These are phyloP conservation scores for Ardeotis arabs DNA, from an alignment of 2,113 vertebrate genomes.

Conservation along the genomic window DNA sequence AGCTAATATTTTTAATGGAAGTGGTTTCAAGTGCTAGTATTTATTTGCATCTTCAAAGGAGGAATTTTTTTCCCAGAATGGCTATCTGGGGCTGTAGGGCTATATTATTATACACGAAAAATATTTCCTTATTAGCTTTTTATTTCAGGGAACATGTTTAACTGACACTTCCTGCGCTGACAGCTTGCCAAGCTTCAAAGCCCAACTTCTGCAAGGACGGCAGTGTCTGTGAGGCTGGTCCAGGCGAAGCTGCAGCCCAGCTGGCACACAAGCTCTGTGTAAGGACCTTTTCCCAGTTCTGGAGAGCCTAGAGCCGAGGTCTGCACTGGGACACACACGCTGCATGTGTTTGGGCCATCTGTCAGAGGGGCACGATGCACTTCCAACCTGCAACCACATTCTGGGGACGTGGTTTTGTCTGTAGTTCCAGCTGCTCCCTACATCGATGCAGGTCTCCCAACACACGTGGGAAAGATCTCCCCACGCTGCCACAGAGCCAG, in stretches of 20 bases:
- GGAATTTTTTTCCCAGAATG: background rate
- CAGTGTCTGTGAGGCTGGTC: background rate
- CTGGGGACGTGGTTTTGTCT: background rate
- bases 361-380: background rate
- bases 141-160: background rate
- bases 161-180: background rate
- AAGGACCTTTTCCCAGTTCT: background rate
- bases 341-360: rapidly evolving
- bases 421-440: background rate
- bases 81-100: background rate
- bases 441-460: background rate
- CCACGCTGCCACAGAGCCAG: background rate
- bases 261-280: background rate
- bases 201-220: background rate
- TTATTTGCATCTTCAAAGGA: slow-evolving; percentile 50
- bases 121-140: background rate
- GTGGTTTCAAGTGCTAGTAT: background rate
- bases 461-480: background rate
- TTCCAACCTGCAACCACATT: background rate
- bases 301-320: background rate
- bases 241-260: background rate
- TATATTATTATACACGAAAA: background rate
- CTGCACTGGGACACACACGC: rapidly evolving
- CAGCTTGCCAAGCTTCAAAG: slow-evolving; percentile 27
- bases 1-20: slow-evolving; percentile 32